Percentiles rank a stretch among this genome's conserved stretches.
Conservation (phyloP, 2,113 vertebrate genomes). For the Hippocampus mohnikei region DNA sequence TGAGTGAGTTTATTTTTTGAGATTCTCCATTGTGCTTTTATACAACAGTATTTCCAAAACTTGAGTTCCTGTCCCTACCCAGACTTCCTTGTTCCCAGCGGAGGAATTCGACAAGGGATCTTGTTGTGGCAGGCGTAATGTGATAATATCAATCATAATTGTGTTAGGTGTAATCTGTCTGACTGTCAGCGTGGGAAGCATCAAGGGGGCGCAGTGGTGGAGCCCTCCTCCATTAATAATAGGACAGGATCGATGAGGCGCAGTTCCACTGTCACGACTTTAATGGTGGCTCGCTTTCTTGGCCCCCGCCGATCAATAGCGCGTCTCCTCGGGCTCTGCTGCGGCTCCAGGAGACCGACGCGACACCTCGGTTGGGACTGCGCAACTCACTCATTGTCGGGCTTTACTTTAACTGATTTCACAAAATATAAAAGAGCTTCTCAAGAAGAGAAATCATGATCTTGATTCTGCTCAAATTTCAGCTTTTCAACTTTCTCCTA, state of each 20-base stretch:
- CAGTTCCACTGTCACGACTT: slow-evolving; percentile 86
- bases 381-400: slow-evolving; percentile 54
- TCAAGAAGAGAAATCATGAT: too few relatives aligned
- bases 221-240: slow-evolving; percentile 87
- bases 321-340: slow-evolving; percentile 68
- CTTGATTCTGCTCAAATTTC: neutral
- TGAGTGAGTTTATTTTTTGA: neutral
- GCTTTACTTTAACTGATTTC: slow-evolving; percentile 42
- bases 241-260: slow-evolving; percentile 82
- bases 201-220: slow-evolving; percentile 75
- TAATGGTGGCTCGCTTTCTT: slow-evolving; percentile 80
- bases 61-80: neutral
- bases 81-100: neutral
- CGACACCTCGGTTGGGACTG: slow-evolving; percentile 66
- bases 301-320: slow-evolving; percentile 81
- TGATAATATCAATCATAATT: slow-evolving; percentile 92
- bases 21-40: neutral
- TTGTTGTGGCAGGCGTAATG: slow-evolving; percentile 74
- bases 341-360: slow-evolving; percentile 62
- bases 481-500: neutral
- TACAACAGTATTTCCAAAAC: neutral
- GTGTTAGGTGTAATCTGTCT: slow-evolving; percentile 90
- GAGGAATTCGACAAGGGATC: slow-evolving; percentile 18
- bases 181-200: slow-evolving; percentile 84
- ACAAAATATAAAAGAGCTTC: too few relatives aligned